These are phyloP conservation scores for Pholis gunnellus DNA, from an alignment of 2,113 vertebrate genomes.

Conservation along the genomic window DNA sequence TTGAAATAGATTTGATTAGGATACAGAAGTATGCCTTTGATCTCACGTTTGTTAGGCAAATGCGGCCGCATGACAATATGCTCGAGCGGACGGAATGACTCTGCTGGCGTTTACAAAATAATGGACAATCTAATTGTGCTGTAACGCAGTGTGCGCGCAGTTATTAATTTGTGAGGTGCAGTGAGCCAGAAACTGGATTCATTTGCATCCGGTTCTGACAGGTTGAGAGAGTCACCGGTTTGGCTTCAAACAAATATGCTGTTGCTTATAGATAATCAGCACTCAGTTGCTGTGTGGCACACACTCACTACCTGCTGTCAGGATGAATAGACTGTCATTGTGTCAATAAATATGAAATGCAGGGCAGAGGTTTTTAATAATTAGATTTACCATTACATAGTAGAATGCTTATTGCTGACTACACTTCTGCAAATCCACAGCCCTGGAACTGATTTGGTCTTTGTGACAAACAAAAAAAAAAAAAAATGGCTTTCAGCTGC, in stretches of 20 bases:
- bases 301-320: constrained; percentile 67
- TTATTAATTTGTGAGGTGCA: constrained; percentile 78
- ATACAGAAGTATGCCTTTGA: constrained; percentile 78
- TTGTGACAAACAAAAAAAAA: constrained; percentile 12
- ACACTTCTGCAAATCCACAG: constrained; percentile 41
- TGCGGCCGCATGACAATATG: constrained; percentile 73
- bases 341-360: constrained; percentile 68
- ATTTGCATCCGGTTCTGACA: constrained; percentile 76
- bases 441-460: constrained; percentile 44
- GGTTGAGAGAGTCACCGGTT: constrained; percentile 53
- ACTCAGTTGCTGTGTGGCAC: constrained; percentile 59
- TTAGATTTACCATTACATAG: constrained; percentile 60
- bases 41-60: constrained; percentile 79
- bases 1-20: constrained; percentile 80
- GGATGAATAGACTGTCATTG: constrained; percentile 61
- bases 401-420: constrained; percentile 36
- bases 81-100: constrained; percentile 66
- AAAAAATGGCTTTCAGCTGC: constrained; percentile 36
- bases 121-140: constrained; percentile 78
- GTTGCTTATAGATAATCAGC: constrained; percentile 75
- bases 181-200: constrained; percentile 72
- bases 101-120: constrained; percentile 78
- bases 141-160: constrained; percentile 60
- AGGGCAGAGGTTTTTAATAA: constrained; percentile 57
- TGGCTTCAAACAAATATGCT: constrained; percentile 68